Percentiles rank a stretch among this genome's conserved stretches.
Conservation (phyloP, 2,113 vertebrate genomes). For the Epinephelus lanceolatus region DNA sequence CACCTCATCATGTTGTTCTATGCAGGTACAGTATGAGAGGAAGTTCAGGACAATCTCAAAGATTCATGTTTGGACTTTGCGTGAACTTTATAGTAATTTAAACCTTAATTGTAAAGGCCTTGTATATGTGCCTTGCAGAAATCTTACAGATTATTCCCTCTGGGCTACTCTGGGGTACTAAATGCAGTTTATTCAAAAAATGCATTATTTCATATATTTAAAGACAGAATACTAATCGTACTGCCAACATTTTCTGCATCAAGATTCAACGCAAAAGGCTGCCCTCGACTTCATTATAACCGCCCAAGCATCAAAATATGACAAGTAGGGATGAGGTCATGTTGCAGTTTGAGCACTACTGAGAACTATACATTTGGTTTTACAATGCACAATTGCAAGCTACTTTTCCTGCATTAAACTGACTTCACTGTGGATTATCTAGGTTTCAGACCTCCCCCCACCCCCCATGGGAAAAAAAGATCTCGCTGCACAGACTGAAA, state of each 20-base stretch:
- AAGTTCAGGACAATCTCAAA: constrained; percentile 27
- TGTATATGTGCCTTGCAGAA: background rate
- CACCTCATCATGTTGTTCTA: constrained; percentile 33
- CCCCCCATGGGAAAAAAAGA: background rate
- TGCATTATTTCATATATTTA: background rate
- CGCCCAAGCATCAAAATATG: no score
- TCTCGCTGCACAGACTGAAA: background rate
- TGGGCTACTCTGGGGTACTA: background rate
- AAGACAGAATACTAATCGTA: background rate
- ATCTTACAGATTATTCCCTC: background rate
- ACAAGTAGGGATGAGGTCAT: no score
- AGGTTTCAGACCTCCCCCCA: background rate
- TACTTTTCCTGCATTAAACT: background rate
- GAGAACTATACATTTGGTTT: background rate
- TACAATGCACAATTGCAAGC: background rate
- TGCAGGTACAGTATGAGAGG: background rate
- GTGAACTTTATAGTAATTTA: constrained; percentile 20
- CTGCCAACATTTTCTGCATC: background rate
- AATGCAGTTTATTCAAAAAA: background rate
- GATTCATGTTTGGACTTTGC: constrained; percentile 24
- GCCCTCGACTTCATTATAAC: no score
- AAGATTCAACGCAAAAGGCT: no score
- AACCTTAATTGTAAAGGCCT: background rate
- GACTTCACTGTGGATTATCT: background rate
- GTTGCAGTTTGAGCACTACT: no score